phyloP scores from a whole-genome alignment of 2,797 vertebrate genomes.

The Danio albolineatus region DNA sequence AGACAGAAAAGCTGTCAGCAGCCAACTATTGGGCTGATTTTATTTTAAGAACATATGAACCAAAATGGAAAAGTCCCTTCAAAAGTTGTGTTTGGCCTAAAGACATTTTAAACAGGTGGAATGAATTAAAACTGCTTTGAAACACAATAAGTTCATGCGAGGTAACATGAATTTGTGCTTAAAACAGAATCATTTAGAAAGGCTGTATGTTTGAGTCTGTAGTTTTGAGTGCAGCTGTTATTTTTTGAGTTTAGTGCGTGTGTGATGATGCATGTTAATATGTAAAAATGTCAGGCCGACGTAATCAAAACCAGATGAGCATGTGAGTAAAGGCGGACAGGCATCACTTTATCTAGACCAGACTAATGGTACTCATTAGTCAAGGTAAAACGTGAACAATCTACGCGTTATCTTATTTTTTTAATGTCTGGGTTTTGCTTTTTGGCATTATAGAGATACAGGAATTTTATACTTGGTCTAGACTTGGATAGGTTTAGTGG shows the following conservation, averaged over 20 bases:
- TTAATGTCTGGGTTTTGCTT: not conserved
- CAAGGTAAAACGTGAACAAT: not conserved
- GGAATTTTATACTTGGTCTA: not conserved
- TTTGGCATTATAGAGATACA: not conserved
- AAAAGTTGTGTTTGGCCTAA: not conserved
- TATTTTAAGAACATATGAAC: too few species aligned
- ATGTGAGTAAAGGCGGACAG: slow-evolving; percentile 6
- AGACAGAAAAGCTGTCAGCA: too few species aligned
- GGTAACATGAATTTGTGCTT: not conserved
- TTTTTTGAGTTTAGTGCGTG: slow-evolving; percentile 25
- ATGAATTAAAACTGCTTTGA: slow-evolving; percentile 26
- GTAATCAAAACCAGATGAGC: slow-evolving; percentile 43
- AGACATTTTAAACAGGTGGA: slow-evolving; percentile 12
- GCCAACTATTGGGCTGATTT: too few species aligned
- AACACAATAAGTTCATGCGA: not conserved
- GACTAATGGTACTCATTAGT: slow-evolving; percentile 60
- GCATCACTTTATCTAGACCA: slow-evolving; percentile 34
- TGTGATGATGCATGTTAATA: slow-evolving; percentile 17
- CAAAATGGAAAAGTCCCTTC: not conserved
- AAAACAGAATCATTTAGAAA: not conserved
- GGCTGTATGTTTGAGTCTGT: not conserved
- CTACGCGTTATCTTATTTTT: not conserved
- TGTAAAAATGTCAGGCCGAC: slow-evolving; percentile 15
- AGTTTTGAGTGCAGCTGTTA: not conserved
- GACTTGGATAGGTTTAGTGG: not conserved